Evolutionary conservation across 2,113 vertebrate species (phyloP).

Genomic region (Engystomops pustulosus): DNA sequence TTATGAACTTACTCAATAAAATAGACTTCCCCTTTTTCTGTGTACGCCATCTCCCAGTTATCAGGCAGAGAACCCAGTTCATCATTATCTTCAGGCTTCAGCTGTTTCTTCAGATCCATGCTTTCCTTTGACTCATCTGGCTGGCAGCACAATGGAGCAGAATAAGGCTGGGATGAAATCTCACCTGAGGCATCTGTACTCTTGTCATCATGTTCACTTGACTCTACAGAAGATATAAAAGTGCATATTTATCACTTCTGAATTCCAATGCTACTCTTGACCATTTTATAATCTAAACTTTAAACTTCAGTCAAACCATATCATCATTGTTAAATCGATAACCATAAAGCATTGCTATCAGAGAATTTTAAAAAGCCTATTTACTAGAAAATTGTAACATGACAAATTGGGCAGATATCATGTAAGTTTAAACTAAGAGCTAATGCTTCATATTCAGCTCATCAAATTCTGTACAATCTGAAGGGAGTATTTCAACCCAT

Average conservation of each 20-base stretch:
- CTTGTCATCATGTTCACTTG: constrained; percentile 95
- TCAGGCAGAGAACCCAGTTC: constrained; percentile 91
- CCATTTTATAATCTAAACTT: neutral
- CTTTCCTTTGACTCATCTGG: constrained; percentile 82
- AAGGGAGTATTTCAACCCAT: no score
- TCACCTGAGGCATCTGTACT: constrained; percentile 86
- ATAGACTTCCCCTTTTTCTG: constrained; percentile 98
- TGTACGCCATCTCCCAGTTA: constrained; percentile 99
- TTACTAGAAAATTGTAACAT: neutral
- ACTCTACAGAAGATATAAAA: constrained; percentile 78
- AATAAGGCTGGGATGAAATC: constrained; percentile 77
- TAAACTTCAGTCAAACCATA: neutral
- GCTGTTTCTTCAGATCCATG: constrained; percentile 77
- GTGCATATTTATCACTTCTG: constrained; percentile 43
- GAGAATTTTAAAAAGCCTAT: neutral
- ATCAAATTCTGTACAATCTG: no score
- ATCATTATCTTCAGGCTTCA: constrained; percentile 86
- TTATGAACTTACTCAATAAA: constrained; percentile 93
- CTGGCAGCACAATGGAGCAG: constrained; percentile 79
- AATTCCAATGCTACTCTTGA: neutral
- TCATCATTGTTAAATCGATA: neutral
- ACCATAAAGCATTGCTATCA: neutral
- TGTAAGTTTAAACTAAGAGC: no score
- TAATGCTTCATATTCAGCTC: no score
- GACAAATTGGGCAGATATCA: no score